Percentiles rank a stretch among this genome's conserved stretches.
These are phyloP conservation scores for Tympanuchus pallidicinctus DNA, from an alignment of 2,113 vertebrate genomes.

Conservation along the genomic window DNA sequence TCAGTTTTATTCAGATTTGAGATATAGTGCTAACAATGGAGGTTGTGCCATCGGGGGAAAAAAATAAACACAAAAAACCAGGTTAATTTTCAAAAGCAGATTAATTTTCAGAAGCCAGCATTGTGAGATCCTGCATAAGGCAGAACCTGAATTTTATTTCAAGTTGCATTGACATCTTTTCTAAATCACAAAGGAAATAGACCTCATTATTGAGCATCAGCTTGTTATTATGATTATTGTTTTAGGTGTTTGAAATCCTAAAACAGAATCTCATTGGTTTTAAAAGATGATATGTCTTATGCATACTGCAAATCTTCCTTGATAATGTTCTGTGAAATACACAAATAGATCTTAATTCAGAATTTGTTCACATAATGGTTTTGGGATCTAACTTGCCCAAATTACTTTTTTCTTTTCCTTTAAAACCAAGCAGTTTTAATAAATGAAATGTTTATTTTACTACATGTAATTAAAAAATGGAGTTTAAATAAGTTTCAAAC, in stretches of 20 bases:
- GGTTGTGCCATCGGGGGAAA: not conserved
- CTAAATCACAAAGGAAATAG: not conserved
- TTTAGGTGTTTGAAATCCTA: not conserved
- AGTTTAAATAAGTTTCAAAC: not conserved
- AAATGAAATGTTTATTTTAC: not conserved
- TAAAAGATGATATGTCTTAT: not conserved
- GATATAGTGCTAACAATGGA: not conserved
- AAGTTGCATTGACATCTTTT: not conserved
- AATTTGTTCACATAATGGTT: not conserved
- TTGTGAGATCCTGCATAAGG: accelerated
- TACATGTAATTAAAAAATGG: not conserved
- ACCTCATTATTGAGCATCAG: not conserved
- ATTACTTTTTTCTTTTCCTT: not conserved
- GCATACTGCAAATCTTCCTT: not conserved
- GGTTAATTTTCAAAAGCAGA: not conserved
- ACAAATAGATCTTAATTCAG: not conserved
- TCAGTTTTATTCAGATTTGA: not conserved
- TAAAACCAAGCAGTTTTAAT: not conserved
- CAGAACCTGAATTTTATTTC: not conserved
- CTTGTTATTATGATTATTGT: not conserved
- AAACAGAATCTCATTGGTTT: not conserved
- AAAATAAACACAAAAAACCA: not conserved
- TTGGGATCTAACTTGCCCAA: not conserved
- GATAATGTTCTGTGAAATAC: not conserved
- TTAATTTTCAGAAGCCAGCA: not conserved